A percentile compares a stretch with the other conserved stretches of the same genome.
Conservation (phyloP, 2,888 invertebrate species). For the Tromatobia lineatoria region DNA sequence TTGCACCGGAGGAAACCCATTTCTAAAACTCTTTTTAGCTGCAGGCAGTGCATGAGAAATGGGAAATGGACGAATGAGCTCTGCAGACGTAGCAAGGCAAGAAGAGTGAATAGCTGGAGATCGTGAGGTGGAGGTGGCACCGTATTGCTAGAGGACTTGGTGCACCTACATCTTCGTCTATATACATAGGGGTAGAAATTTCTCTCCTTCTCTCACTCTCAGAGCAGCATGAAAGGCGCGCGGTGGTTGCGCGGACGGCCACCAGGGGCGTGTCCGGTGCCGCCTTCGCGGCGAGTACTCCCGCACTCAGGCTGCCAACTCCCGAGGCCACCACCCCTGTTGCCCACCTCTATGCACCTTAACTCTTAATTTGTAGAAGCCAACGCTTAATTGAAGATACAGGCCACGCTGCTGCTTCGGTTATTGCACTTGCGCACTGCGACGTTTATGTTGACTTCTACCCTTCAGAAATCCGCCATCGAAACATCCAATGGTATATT, state of each 20-base stretch:
- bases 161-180: conserved; percentile 57
- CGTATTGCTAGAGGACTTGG: conserved; percentile 55
- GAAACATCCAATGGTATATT: conserved; percentile 42
- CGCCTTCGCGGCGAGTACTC: conserved; percentile 80
- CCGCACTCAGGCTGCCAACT: conserved; percentile 78
- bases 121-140: conserved; percentile 66
- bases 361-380: conserved; percentile 80
- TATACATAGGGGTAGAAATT: conserved; percentile 58
- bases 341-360: conserved; percentile 80
- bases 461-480: conserved; percentile 60
- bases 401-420: conserved; percentile 63
- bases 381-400: conserved; percentile 79
- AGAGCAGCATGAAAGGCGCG: conserved; percentile 75
- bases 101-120: conserved; percentile 60
- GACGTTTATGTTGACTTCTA: conserved; percentile 14
- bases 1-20: conserved; percentile 23
- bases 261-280: conserved; percentile 84
- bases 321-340: conserved; percentile 75
- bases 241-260: conserved; percentile 82
- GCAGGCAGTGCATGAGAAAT: conserved; percentile 51
- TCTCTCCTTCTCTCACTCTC: conserved; percentile 56
- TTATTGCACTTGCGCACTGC: conserved; percentile 74
- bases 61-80: conserved; percentile 60
- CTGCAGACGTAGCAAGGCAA: conserved; percentile 42
- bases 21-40: conserved; percentile 33